Percentiles rank a stretch among this genome's conserved stretches.
phyloP scores from a whole-genome alignment of 2,888 invertebrate species.

The Endomychus coccineus region DNA sequence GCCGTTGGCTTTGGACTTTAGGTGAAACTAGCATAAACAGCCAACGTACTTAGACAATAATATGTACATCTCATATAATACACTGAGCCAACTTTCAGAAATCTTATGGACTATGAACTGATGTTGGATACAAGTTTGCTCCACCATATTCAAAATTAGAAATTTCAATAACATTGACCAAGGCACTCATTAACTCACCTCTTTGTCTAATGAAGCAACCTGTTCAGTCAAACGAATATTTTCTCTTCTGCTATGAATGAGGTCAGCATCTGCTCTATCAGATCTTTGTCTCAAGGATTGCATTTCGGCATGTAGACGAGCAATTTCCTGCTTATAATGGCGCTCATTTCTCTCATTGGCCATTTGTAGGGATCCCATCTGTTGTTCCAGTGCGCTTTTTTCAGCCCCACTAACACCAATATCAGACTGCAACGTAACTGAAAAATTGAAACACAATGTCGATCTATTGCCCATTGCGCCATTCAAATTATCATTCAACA shows the following conservation, averaged over 20 bases:
- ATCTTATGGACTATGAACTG: no score
- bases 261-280: slow-evolving; percentile 73
- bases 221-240: slow-evolving; percentile 72
- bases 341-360: slow-evolving; percentile 64
- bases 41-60: no score
- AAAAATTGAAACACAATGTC: slow-evolving; percentile 24
- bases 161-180: no score
- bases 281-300: slow-evolving; percentile 66
- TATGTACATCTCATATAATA: no score
- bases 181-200: no score
- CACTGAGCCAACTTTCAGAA: no score
- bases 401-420: slow-evolving; percentile 68
- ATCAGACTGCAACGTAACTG: slow-evolving; percentile 69
- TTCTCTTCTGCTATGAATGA: slow-evolving; percentile 72
- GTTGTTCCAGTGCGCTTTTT: slow-evolving; percentile 72
- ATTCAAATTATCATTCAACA: no score
- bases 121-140: no score
- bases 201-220: slow-evolving; percentile 71
- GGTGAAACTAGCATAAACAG: no score
- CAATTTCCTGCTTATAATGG: slow-evolving; percentile 67
- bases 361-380: slow-evolving; percentile 61
- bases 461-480: no score
- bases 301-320: slow-evolving; percentile 68
- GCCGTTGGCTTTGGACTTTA: no score
- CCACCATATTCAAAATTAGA: no score